Base-by-base conservation (phyloP, 2,113 vertebrate species). In the Hirundichthys speculiger region DNA sequence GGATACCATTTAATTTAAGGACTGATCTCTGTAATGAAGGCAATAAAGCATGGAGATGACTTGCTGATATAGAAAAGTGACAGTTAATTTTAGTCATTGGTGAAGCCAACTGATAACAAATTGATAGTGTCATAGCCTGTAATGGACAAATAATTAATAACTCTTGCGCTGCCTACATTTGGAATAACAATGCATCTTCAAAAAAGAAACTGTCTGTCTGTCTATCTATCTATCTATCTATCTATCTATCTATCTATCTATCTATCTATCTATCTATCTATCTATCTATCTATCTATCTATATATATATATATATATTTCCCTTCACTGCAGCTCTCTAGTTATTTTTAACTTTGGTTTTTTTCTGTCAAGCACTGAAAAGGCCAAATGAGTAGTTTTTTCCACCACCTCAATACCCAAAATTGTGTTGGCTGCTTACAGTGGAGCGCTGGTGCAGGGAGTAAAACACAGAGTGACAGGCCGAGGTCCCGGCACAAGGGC, bases 61-160 rank as follows among this genome's bases (percentile, higher is more conserved):
- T 87, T 59, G 62, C 84, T 78, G 85, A 82, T 86, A 75, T 65
- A 77, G 79, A 84, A 69, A 77, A 73, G 83, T 86, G 89, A 90
- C 86, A 84, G 86, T 71, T 92, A 66, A 91, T 92, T 90, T 80
- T 69, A 88, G 69, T 81, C 75, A 85, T 55, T 80, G 76, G 71
- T 67, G 73, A 59, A 79, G 82, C 63, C 59, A 69, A 70, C 80
- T 84, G 85, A 86, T 82, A 83, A 80, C 86, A 90, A 88, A 88
- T 84, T 88, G 86, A 89, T 85, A 69, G 77, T 86, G 85, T 82
- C 81, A 75, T 73, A 86, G 80, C 86, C 61, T 34, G 59, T 80
- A 86, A 89, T 79, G 76, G 84, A 86, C 88, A 84, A 83, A 73
- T 82, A 88, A 90, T 92, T 88, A 89, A 86, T 88, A 88, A 88